A percentile compares a stretch with the other conserved stretches of the same genome.
phyloP scores from a whole-genome alignment of 1,140 invertebrate genomes.

The Conus betulinus region DNA sequence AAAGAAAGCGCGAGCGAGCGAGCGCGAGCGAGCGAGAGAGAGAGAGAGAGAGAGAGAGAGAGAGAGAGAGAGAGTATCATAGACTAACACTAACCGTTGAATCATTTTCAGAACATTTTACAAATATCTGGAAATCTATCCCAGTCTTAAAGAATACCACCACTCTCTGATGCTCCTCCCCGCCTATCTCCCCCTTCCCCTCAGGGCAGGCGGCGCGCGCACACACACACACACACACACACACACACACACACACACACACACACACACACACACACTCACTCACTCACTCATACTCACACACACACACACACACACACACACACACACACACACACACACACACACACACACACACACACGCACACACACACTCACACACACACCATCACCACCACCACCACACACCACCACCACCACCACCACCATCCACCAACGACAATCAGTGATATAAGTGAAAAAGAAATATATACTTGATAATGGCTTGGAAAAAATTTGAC shows the following conservation, averaged over 20 bases:
- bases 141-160: no score
- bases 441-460: not conserved
- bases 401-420: constrained; percentile 10
- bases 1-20: no score
- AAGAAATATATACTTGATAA: no score
- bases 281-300: not conserved
- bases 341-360: constrained; percentile 6
- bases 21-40: no score
- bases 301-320: not conserved
- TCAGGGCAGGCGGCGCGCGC: not conserved
- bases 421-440: not conserved
- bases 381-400: not conserved
- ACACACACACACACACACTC: not conserved
- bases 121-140: no score
- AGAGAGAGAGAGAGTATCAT: no score
- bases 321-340: constrained; percentile 3
- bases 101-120: no score
- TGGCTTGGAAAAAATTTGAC: no score
- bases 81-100: no score
- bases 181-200: no score
- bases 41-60: no score
- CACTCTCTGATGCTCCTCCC: no score
- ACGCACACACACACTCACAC: not conserved
- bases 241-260: not conserved
- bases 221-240: constrained; percentile 1